These are phyloP conservation scores for Ciconia nigra DNA, from an alignment of 2,797 vertebrate species.

Conservation along the genomic window DNA sequence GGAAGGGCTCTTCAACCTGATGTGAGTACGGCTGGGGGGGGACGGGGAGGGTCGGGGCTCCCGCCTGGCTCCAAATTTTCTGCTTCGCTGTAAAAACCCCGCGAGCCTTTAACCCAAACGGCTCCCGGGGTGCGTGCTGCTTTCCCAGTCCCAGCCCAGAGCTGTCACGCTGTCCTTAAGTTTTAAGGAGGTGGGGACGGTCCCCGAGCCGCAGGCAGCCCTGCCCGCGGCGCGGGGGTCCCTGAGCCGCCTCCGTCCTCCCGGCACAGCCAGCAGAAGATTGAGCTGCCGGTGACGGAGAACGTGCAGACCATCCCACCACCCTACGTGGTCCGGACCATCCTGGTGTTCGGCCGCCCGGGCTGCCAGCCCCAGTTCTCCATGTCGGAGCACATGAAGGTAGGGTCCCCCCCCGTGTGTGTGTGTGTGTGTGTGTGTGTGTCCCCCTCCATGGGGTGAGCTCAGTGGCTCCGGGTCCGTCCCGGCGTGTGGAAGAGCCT, in stretches of 20 bases:
- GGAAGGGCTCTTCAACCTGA: conserved; percentile 92
- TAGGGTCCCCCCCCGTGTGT: conserved; percentile 50
- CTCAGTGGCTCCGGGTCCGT: neutral
- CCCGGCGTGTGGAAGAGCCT: neutral
- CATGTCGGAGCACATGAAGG: conserved; percentile 86
- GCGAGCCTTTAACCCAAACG: rapidly evolving
- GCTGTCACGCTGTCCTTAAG: neutral
- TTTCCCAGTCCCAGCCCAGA: neutral
- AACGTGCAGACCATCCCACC: conserved; percentile 92
- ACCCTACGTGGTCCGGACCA: conserved; percentile 88
- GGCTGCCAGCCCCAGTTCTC: conserved; percentile 86
- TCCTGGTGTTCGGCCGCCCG: conserved; percentile 88
- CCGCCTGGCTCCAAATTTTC: neutral
- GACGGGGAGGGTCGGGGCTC: too few relatives aligned
- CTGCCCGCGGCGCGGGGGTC: neutral
- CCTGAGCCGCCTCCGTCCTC: neutral
- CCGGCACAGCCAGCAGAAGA: conserved; percentile 85
- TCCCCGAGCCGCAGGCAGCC: neutral
- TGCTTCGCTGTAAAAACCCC: neutral
- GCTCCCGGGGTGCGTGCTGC: neutral
- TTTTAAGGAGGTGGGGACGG: neutral
- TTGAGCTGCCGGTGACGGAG: conserved; percentile 88
- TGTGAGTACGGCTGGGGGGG: conserved; percentile 77
- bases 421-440: too few relatives aligned
- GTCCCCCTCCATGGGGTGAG: neutral